These are phyloP conservation scores for Stomorhina lunata DNA, from an alignment of 2,888 invertebrate genomes.

Conservation along the genomic window DNA sequence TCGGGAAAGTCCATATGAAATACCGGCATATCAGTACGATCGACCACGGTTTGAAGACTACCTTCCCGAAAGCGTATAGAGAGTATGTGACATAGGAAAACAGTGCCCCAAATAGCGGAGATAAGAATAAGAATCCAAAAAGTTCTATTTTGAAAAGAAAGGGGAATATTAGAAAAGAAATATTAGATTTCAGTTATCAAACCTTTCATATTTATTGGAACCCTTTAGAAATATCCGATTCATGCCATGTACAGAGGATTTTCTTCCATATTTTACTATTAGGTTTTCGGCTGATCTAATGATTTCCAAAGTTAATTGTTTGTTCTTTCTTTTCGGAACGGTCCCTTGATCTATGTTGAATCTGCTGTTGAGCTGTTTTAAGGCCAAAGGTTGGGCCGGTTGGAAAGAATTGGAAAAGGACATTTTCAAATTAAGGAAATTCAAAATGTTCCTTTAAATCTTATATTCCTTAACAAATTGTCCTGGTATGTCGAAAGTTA, in stretches of 20 bases:
- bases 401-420: conserved; percentile 46
- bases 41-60: conserved; percentile 77
- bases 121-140: conserved; percentile 75
- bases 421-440: no score
- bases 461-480: no score
- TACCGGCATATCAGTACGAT: conserved; percentile 76
- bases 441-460: no score
- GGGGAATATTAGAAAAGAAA: no score
- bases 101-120: conserved; percentile 74
- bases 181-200: no score
- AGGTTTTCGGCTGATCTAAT: conserved; percentile 67
- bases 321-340: no score
- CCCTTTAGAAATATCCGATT: conserved; percentile 71
- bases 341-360: not conserved
- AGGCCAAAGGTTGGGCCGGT: conserved; percentile 63
- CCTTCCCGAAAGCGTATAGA: conserved; percentile 75
- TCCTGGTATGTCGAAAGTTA: no score
- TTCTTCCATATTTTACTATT: conserved; percentile 71
- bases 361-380: conserved; percentile 37
- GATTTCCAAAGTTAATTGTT: not conserved
- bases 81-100: conserved; percentile 75
- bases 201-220: conserved; percentile 69
- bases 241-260: conserved; percentile 76
- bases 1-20: conserved; percentile 77
- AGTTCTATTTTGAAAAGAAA: no score